Base-by-base conservation (phyloP, 2,888 invertebrate genomes). In the Arrhopalites spinosus region DNA sequence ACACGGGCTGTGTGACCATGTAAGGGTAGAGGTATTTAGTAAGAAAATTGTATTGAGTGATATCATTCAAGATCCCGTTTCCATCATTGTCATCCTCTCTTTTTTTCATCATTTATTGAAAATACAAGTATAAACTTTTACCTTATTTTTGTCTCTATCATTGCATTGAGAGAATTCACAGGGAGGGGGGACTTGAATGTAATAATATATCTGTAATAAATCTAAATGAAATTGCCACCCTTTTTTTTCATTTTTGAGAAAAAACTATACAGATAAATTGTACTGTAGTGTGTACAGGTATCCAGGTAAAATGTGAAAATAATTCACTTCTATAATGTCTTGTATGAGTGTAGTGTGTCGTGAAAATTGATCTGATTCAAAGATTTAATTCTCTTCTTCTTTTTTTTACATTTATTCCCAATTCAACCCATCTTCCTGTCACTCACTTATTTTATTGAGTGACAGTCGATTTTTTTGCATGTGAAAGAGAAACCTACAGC, bases 1-100 rank as follows among this genome's bases (percentile, higher is more conserved):
- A 25, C 17, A 61, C 61, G 11, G 15, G 7, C 3, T 27, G 11
- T 27, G n/a, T n/a, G 8, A n/a, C 20, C 53, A n/a, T 20, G 53
- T 27, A 29, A 25, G 27, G 64, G 67, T 59, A 59, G 74, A 74
- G 74, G 74, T 72, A 61, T 72, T 72, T 72, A 72, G 71, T 72
- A 63, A 61, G 36, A 56, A 30, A 61, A 56, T 23, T 25, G 61
- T 23, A 61, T 72, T 61, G 71, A 61, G 63, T 72, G 71, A 72
- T 72, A 72, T 72, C 71, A 72, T 72, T 72, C 43, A 43, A 61
- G 61, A 61, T 72, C 71, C 71, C 71, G 71, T 72, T 72, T 50
- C 61, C 61, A 72, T 72, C 61, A 72, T 63, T 72, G 71, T 72
- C 70, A 53, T 50, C 56, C n/a, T n/a, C n/a, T n/a, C n/a, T n/a